Evolutionary conservation across 2,797 vertebrate genomes (phyloP).

Genomic region (Pipistrellus kuhlii): DNA sequence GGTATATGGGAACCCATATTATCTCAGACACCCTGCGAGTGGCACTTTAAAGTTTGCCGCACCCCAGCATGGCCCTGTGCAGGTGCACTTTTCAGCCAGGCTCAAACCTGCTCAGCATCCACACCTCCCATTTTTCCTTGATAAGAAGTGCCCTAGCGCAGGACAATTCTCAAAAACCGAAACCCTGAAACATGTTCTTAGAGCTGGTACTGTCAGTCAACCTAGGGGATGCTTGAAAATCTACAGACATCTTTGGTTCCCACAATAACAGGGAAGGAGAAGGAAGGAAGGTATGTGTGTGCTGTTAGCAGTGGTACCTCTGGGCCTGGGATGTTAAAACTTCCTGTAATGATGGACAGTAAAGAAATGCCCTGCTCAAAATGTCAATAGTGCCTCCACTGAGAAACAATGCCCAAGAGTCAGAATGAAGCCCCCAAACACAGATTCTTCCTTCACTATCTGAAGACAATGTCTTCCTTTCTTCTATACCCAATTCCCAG

Average conservation of each 20-base stretch:
- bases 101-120: background rate
- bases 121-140: background rate
- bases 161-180: background rate
- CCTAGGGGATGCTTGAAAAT: background rate
- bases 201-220: background rate
- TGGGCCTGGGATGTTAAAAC: background rate
- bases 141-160: background rate
- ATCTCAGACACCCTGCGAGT: background rate
- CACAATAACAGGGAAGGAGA: background rate
- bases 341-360: background rate
- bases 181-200: background rate
- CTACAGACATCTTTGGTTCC: background rate
- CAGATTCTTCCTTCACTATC: background rate
- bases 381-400: background rate
- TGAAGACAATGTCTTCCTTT: background rate
- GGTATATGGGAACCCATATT: background rate
- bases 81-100: background rate
- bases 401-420: background rate
- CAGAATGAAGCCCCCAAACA: background rate
- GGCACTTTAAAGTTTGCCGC: background rate
- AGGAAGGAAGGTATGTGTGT: background rate
- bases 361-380: conserved; percentile 19
- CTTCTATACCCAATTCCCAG: background rate
- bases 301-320: background rate
- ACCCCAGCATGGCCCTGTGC: background rate